Evolutionary conservation across 1,140 invertebrate genomes (phyloP).

Genomic region (Dufourea novaeangliae): DNA sequence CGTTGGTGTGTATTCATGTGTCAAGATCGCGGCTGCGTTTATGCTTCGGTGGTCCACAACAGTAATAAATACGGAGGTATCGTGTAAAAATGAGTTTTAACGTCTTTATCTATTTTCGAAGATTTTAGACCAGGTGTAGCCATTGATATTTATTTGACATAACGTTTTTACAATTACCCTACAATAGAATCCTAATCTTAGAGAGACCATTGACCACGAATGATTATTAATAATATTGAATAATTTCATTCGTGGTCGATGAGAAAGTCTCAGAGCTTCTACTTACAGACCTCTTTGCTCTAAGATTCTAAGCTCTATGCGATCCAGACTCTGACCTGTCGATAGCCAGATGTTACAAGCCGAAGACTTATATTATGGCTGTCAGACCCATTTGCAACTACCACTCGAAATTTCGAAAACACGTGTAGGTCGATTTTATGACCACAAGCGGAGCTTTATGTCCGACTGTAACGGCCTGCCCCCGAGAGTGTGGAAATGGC

Average conservation of each 20-base stretch:
- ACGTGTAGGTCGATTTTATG: constrained; percentile 47
- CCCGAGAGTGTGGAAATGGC: neutral
- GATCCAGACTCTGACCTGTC: neutral
- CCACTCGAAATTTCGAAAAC: constrained; percentile 26
- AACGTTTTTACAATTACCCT: too few species aligned
- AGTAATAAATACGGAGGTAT: constrained; percentile 32
- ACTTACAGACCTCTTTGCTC: neutral
- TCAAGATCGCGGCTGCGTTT: constrained; percentile 25
- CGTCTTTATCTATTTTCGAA: neutral
- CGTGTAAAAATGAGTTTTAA: neutral
- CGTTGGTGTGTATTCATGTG: constrained; percentile 26
- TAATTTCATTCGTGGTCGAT: too few species aligned
- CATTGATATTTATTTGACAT: too few species aligned
- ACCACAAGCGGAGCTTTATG: constrained; percentile 32
- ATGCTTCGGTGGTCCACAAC: neutral
- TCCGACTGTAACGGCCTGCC: constrained; percentile 13
- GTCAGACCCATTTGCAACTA: constrained; percentile 42
- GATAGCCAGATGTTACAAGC: constrained; percentile 36
- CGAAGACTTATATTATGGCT: neutral
- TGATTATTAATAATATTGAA: too few species aligned
- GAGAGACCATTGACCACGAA: too few species aligned
- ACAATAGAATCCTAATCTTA: too few species aligned
- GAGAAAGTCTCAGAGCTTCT: too few species aligned
- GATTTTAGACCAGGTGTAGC: too few species aligned
- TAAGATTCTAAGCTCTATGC: neutral